Evolutionary conservation across 2,888 invertebrate genomes (phyloP).

Genomic region (Peribatodes rhomboidaria): DNA sequence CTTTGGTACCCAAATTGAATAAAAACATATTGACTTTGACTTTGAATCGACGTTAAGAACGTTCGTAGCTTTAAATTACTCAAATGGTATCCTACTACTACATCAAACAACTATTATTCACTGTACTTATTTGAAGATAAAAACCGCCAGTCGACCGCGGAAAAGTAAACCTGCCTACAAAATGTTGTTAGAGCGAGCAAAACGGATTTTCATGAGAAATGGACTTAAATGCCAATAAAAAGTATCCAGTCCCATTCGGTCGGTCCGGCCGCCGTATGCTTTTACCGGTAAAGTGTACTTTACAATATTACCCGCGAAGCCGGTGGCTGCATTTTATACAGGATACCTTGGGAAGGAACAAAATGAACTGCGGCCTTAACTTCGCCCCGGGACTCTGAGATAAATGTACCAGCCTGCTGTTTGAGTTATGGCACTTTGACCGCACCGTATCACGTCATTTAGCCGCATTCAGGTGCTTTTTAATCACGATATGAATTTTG

Average conservation of each 20-base stretch:
- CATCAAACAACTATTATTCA: neutral
- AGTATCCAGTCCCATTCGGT: slow-evolving; percentile 45
- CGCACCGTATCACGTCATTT: slow-evolving; percentile 40
- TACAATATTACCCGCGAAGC: slow-evolving; percentile 61
- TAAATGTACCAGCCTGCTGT: slow-evolving; percentile 67
- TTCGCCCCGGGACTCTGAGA: slow-evolving; percentile 61
- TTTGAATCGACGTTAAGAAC: too few relatives aligned
- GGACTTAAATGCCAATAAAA: slow-evolving; percentile 52
- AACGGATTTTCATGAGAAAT: slow-evolving; percentile 49
- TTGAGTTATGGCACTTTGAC: slow-evolving; percentile 68
- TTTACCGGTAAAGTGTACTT: slow-evolving; percentile 63
- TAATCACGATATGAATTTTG: slow-evolving; percentile 17
- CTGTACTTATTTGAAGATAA: slow-evolving; percentile 15
- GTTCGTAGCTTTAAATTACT: too few relatives aligned
- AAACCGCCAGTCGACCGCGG: slow-evolving; percentile 15
- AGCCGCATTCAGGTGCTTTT: slow-evolving; percentile 40
- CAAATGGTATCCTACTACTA: neutral
- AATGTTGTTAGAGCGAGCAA: slow-evolving; percentile 38
- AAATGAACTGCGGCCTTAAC: slow-evolving; percentile 66
- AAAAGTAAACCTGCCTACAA: slow-evolving; percentile 39
- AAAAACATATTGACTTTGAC: too few relatives aligned
- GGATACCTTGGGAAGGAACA: slow-evolving; percentile 61
- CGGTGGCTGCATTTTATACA: slow-evolving; percentile 65
- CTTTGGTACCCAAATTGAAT: too few relatives aligned
- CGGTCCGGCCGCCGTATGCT: slow-evolving; percentile 51